Base-by-base conservation (phyloP, 2,888 invertebrate genomes). In the Dysmachus trigonus region DNA sequence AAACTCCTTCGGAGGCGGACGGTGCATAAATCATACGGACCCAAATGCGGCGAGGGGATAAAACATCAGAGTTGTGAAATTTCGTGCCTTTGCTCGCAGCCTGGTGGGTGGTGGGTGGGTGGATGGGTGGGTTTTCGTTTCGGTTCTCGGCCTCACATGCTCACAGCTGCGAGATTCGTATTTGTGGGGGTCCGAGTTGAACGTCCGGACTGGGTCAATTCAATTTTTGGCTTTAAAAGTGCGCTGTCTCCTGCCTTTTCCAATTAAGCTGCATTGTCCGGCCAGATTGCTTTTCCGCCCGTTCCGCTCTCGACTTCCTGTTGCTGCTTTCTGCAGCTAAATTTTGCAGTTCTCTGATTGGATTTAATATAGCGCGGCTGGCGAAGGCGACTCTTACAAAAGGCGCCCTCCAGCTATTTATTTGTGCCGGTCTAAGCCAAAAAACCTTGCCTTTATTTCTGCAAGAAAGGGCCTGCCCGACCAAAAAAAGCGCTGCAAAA, bases 211-310 rank as follows among this genome's bases (percentile, higher is more conserved):
- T 79, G 27, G 79, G 79, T 79, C 79, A 51, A 79, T 79, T 79
- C 79, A 38, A 79, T 79, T 79, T 79, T 79, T 79, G 51, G 79
- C 79, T 51, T 79, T 51, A 51, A 79, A 79, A 47, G 41, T 79
- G 8, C 27, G 62, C 47, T 47, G 47, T 79, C 27, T 47, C 41
- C 79, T 47, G 79, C 47, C 79, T 79, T 79, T 79, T 47, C 79
- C 79, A 79, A 79, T 79, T 79, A 79, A 79, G 47, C 51, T 79
- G 79, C 31, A 79, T 79, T 79, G 79, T 79, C 47, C 79, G 51
- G 47, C 79, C 79, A 79, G 79, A 79, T 79, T 79, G 79, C 79
- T 79, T 79, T 79, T 79, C 79, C 79, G 79, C 41, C 47, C 51
- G 13, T 31, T 79, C 41, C 79, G 41, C 41, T 79, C 30, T 31